Base-by-base conservation (phyloP, 92 coral and sea anemone genomes). In the Paragorgia papillata region DNA sequence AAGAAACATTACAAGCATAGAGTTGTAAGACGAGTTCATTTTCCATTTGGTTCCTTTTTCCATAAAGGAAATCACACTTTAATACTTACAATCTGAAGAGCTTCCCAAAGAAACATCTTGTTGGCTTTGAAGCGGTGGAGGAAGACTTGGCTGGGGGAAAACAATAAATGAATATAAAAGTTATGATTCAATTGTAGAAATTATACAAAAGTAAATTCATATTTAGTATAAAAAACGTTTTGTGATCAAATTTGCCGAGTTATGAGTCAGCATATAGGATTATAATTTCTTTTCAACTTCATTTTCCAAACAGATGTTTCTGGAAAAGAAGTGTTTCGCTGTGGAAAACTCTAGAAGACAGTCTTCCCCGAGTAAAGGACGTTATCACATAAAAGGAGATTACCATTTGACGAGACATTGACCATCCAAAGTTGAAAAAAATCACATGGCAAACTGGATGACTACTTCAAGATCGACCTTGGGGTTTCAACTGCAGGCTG, bases 21-120 rank as follows among this genome's bases (percentile, higher is more conserved):
- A n/a, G n/a, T n/a, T n/a, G n/a, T n/a, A n/a, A n/a, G n/a, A n/a
- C n/a, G n/a, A n/a, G n/a, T n/a, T n/a, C n/a, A n/a, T n/a, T n/a
- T n/a, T n/a, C n/a, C n/a, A n/a, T n/a, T n/a, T n/a, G n/a, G n/a
- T n/a, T n/a, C n/a, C n/a, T n/a, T n/a, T n/a, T n/a, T n/a, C n/a
- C n/a, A n/a, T n/a, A n/a, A n/a, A n/a, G n/a, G n/a, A n/a, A n/a
- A n/a, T n/a, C n/a, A n/a, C n/a, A n/a, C n/a, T n/a, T n/a, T n/a
- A n/a, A n/a, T 43, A 93, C 97, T 93, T 86, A 93, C 97, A 93
- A 61, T 93, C 97, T 9, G 76, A 30, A 46, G 90, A 88, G 62
- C 96, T 90, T 74, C 96, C 89, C 32, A 93, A 69, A 27, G 97
- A 74, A 49, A 93, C 97, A 79, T 93, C 97, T 21, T 87, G 96